Evolutionary conservation across 2,888 invertebrate species (phyloP).

Genomic region (Lithosia quadra): DNA sequence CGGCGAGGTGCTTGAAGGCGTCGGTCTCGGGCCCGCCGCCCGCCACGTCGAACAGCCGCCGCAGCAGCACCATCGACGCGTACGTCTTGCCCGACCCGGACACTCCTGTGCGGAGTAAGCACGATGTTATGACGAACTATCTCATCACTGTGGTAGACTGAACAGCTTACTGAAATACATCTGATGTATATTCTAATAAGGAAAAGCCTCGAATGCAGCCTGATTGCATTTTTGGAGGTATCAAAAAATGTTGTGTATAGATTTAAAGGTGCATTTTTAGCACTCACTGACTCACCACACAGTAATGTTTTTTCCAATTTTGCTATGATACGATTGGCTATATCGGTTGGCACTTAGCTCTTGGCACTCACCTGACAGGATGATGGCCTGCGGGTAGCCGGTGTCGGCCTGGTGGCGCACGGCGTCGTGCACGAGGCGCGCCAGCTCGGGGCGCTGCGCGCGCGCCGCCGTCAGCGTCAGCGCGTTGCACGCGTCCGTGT

Average conservation of each 20-base stretch:
- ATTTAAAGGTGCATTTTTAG: too few species aligned
- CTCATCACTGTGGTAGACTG: neutral
- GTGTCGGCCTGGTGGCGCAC: slow-evolving; percentile 97
- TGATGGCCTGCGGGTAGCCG: slow-evolving; percentile 98
- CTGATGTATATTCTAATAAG: too few species aligned
- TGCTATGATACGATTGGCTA: too few species aligned
- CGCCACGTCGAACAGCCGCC: slow-evolving; percentile 96
- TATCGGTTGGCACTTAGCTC: too few species aligned
- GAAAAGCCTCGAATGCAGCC: too few species aligned
- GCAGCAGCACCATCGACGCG: slow-evolving; percentile 95
- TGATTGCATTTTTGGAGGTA: too few species aligned
- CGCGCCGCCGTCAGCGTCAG: slow-evolving; percentile 93
- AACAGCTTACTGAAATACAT: neutral
- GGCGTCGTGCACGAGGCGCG: slow-evolving; percentile 96
- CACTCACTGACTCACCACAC: too few species aligned
- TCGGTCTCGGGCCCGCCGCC: slow-evolving; percentile 98
- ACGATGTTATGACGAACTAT: neutral
- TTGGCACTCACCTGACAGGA: slow-evolving; percentile 91
- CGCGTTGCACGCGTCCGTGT: slow-evolving; percentile 95
- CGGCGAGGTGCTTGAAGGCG: slow-evolving; percentile 97
- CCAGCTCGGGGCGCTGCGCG: slow-evolving; percentile 93
- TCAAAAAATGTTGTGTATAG: neutral
- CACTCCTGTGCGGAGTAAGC: slow-evolving; percentile 87
- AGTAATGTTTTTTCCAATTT: too few species aligned
- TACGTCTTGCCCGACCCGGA: slow-evolving; percentile 98